These are phyloP conservation scores for Potamilus streckersoni DNA, from an alignment of 1,140 invertebrate genomes.

Conservation along the genomic window DNA sequence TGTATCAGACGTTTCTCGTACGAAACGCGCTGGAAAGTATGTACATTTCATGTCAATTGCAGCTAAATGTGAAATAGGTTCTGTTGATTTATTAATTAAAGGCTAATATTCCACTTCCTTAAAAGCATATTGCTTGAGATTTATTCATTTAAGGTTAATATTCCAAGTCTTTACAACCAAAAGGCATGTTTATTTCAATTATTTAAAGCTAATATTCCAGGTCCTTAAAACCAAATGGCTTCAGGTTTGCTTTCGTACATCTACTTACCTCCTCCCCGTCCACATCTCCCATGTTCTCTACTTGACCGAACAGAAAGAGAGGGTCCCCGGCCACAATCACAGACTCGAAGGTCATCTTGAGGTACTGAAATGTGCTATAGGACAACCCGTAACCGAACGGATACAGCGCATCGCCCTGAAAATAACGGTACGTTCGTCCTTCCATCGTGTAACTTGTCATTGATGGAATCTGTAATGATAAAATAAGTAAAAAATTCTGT, in stretches of 20 bases:
- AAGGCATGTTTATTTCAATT: too few relatives aligned
- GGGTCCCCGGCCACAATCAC: slow-evolving; percentile 39
- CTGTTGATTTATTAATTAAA: too few relatives aligned
- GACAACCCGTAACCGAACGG: slow-evolving; percentile 66
- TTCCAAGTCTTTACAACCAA: too few relatives aligned
- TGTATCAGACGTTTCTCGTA: too few relatives aligned
- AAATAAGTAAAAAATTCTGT: not conserved
- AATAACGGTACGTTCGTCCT: slow-evolving; percentile 63
- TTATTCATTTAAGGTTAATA: not conserved
- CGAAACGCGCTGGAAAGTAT: too few relatives aligned
- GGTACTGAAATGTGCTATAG: slow-evolving; percentile 59
- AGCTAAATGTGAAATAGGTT: too few relatives aligned
- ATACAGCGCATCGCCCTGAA: slow-evolving; percentile 51
- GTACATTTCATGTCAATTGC: too few relatives aligned
- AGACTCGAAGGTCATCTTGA: slow-evolving; percentile 28
- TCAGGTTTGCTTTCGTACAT: not conserved
- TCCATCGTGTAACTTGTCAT: slow-evolving; percentile 65
- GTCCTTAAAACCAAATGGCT: too few relatives aligned
- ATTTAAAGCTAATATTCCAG: too few relatives aligned
- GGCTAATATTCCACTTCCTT: too few relatives aligned
- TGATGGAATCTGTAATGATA: slow-evolving; percentile 50
- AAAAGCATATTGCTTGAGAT: too few relatives aligned
- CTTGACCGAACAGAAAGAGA: slow-evolving; percentile 34
- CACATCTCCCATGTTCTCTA: slow-evolving; percentile 46
- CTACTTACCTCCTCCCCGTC: slow-evolving; percentile 56